Evolutionary conservation across 1,140 invertebrate species (phyloP), one percentile per base, ranked within the genome.

Genomic region (Nasonia giraulti): DNA sequence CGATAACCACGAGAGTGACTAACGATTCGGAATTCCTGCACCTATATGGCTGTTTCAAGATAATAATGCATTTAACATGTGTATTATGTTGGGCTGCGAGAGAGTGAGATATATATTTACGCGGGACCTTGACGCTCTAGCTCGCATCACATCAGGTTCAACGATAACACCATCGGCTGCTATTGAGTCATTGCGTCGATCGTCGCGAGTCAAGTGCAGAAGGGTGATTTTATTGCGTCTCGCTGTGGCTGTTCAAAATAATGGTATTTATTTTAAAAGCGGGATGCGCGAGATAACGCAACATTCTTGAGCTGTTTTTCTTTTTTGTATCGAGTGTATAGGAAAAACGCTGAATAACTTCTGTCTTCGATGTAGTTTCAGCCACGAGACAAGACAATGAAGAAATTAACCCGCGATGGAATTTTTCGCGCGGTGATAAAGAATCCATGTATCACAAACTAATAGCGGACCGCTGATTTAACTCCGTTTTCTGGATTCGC

Each of bases 11-110:
- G 14, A 27, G 62, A 74, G 31, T 80, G 83, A 84, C 69, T 80
- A 84, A 84, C 78, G 77, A 84, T 84, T 55, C 47, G 31, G 33
- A 75, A 80, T 84, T 80, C 68, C 68, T 23, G 20, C 44, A 62
- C 17, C 55, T n/a, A 62, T 20, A 62, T 68, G 62, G 83, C 68
- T 80, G 71, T 80, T 80, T 80, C 27, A 50, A 68, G 77, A 80
- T 75, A 80, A 84, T 84, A 84, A 84, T 84, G 82, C 31, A 68
- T 79, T 84, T 73, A 40, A 80, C 82, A 78, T 44, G 44, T 74
- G 83, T 80, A 14, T 71, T 47, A n/a, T 23, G 33, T 6, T 6
- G 37, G 8, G 23, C 27, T 71, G 33, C 1, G 2, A n/a, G 47
- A 20, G 55, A 62, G 55, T 17, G 17, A 62, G 55, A n/a, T 62